phyloP scores from a whole-genome alignment of 2,113 vertebrate genomes.

The Lycaon pictus region DNA sequence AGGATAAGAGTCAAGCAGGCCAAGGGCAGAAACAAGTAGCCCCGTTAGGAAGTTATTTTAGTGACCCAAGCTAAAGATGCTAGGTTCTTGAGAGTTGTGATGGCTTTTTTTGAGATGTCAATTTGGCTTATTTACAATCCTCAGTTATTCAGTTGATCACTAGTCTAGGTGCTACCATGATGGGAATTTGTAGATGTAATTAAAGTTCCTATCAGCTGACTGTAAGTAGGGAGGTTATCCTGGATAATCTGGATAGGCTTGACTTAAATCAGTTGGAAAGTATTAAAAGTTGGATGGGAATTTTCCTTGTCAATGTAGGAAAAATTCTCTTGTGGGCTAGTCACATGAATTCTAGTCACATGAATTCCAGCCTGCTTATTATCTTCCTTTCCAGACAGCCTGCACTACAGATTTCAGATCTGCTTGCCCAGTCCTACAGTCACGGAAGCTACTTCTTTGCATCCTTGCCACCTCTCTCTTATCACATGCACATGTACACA shows the following conservation, averaged over 20 bases:
- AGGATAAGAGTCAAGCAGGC: not conserved
- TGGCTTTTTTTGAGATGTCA: not conserved
- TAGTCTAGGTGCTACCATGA: not conserved
- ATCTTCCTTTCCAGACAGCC: not conserved
- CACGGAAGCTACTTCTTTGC: not conserved
- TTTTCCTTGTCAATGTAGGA: not conserved
- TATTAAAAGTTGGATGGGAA: not conserved
- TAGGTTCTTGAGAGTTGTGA: not conserved
- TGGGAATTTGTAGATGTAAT: not conserved
- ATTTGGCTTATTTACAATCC: not conserved
- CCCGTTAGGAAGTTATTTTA: not conserved
- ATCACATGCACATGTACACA: not conserved
- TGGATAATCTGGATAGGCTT: not conserved
- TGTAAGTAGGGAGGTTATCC: not conserved
- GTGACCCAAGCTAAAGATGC: not conserved
- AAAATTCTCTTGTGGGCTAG: not conserved
- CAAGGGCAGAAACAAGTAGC: not conserved
- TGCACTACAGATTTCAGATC: not conserved
- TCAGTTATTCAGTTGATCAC: not conserved
- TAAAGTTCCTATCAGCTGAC: not conserved
- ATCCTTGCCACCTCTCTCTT: not conserved
- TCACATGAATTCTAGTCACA: fast-evolving
- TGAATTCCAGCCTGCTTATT: not conserved
- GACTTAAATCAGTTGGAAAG: not conserved
- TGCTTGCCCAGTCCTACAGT: not conserved